phyloP scores from a whole-genome alignment of 2,113 vertebrate species.

The Pelusios castaneus region DNA sequence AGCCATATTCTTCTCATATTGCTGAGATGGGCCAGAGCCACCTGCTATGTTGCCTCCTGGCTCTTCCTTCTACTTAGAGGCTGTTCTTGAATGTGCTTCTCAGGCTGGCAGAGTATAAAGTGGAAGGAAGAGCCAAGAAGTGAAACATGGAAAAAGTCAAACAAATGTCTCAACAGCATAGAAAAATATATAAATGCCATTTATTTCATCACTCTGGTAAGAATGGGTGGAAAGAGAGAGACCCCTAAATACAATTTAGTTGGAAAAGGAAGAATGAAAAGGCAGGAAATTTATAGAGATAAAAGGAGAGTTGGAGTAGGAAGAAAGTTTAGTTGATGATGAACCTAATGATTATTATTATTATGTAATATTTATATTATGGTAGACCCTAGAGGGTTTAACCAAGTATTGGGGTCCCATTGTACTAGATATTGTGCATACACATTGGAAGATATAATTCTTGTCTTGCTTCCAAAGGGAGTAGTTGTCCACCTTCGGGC shows the following conservation, averaged over 20 bases:
- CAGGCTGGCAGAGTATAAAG: not conserved
- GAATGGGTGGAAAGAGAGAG: not conserved
- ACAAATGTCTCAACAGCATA: not conserved
- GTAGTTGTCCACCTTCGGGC: not conserved
- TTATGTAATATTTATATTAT: not conserved
- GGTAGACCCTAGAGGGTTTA: not conserved
- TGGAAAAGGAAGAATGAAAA: not conserved
- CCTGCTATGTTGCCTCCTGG: not conserved
- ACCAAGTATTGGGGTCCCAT: not conserved
- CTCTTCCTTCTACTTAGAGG: not conserved
- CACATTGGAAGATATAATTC: rapidly evolving
- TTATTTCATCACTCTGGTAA: not conserved
- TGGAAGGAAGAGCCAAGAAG: not conserved
- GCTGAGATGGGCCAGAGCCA: not conserved
- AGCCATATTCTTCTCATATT: not conserved
- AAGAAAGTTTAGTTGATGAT: not conserved
- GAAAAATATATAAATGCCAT: not conserved
- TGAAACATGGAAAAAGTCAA: not conserved
- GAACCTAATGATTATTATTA: not conserved
- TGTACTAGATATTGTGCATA: not conserved
- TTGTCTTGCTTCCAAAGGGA: not conserved
- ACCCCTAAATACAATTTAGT: not conserved
- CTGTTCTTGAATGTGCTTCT: not conserved
- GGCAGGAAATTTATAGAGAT: not conserved
- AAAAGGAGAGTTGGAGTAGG: not conserved